Base-by-base conservation (phyloP, 2,888 invertebrate species). In the Neria commutata region DNA sequence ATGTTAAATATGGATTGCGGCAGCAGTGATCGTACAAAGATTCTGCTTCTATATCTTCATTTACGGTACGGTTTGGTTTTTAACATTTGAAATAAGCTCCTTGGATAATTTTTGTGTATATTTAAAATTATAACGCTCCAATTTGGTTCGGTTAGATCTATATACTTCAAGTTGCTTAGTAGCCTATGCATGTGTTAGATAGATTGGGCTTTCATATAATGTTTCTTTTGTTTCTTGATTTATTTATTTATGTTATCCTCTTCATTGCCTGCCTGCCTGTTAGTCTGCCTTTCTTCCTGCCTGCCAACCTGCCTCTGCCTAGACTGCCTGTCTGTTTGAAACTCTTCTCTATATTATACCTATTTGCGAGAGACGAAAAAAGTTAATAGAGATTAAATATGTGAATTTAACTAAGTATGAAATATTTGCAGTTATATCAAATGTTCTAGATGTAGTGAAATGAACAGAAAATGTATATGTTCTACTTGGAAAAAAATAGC, bases 301-400 rank as follows among this genome's bases (percentile, higher is more conserved):
- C 72, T 75, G 74, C 63, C 66, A 68, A 65, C 58, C 65, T 67
- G 71, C 70, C 73, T 75, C 61, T 73, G 72, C 70, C 72, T 73
- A 73, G 73, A 66, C 68, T 73, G 69, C 29, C 51, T 51, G 56
- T 64, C 65, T 68, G 75, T 71, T 74, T 76, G 71, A 73, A 63
- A 57, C 64, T 60, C 71, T 74, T 74, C 70, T 74, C 74, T 73
- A n/a, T n/a, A n/a, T 73, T 72, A 71, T 73, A 77, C 77, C 77
- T 77, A 77, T 72, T 77, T 75, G 71, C 75, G 69, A 72, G 68
- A 76, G 71, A 74, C 70, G 73, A 75, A 75, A 76, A 76, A 77
- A 69, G 67, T 72, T 48, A 73, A 74, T 74, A 74, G 72, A 58
- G 54, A 33, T 59, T 52, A 33, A 51, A 54, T 62, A 66, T 49